These are phyloP conservation scores for Myodes glareolus DNA, from an alignment of 2,113 vertebrate species.

Conservation along the genomic window DNA sequence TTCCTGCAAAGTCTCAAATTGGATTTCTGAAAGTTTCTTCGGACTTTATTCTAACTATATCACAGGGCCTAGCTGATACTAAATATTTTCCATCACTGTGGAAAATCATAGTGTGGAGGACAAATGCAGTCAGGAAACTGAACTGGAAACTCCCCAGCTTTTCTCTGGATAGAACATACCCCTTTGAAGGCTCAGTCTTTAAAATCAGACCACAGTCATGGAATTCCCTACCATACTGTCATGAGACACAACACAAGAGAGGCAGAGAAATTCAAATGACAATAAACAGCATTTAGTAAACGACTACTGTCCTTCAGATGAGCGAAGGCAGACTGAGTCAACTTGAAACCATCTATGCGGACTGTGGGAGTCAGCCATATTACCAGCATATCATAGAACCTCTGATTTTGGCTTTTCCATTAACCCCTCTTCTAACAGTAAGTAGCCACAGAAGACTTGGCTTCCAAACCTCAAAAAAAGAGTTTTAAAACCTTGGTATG, in stretches of 20 bases:
- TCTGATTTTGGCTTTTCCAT: background rate
- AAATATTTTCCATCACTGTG: background rate
- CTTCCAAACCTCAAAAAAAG: background rate
- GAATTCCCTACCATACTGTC: background rate
- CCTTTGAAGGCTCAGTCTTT: background rate
- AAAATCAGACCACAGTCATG: background rate
- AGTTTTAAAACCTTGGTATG: background rate
- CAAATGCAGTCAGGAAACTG: background rate
- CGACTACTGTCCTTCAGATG: background rate
- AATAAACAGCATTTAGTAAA: background rate
- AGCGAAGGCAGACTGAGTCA: background rate
- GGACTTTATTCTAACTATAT: background rate
- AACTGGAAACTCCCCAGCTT: background rate
- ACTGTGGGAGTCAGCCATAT: background rate
- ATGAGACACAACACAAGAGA: background rate
- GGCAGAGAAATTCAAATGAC: conserved; percentile 29
- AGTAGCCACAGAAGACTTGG: background rate
- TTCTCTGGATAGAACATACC: background rate
- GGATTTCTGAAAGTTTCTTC: conserved; percentile 15
- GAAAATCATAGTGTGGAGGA: background rate
- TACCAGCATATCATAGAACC: background rate
- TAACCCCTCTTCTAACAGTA: background rate
- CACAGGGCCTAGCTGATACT: background rate
- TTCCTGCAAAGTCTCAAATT: background rate
- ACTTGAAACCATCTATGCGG: background rate